Evolutionary conservation across 2,113 vertebrate genomes (phyloP).

Genomic region (Chloropsis cyanopogon): DNA sequence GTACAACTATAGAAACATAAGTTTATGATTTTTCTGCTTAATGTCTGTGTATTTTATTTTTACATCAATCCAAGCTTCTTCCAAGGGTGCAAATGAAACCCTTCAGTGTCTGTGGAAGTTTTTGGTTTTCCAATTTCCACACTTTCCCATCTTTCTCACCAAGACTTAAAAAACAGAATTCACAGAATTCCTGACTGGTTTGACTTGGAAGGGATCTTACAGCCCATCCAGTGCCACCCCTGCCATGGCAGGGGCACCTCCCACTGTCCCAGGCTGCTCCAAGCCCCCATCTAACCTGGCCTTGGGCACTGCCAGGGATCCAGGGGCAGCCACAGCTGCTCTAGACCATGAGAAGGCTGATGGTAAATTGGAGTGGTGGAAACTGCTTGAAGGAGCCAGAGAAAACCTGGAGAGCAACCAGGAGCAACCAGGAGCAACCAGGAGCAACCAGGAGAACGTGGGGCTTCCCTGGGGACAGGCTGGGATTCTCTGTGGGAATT

Average conservation of each 20-base stretch:
- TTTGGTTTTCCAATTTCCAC: neutral
- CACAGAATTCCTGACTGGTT: neutral
- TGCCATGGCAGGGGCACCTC: neutral
- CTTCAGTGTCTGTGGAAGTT: neutral
- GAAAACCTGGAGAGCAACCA: neutral
- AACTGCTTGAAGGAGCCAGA: neutral
- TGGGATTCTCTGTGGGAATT: fast-evolving
- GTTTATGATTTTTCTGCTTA: neutral
- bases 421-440: too few species aligned
- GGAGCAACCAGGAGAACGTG: neutral
- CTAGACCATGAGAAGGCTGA: neutral
- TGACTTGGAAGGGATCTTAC: neutral
- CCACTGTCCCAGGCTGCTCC: neutral
- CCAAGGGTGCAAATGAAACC: neutral
- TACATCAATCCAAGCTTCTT: neutral
- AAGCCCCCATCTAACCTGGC: fast-evolving
- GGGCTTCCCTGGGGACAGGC: neutral
- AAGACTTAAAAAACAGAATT: neutral
- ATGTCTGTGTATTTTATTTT: neutral
- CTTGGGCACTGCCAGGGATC: neutral
- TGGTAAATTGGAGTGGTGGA: neutral
- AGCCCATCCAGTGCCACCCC: fast-evolving
- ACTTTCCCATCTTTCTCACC: neutral
- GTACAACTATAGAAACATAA: neutral
- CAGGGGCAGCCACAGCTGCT: neutral